Evolutionary conservation across 2,888 invertebrate species (phyloP), one percentile per base, ranked within the genome.

Genomic region (Boloria euphrosyne): DNA sequence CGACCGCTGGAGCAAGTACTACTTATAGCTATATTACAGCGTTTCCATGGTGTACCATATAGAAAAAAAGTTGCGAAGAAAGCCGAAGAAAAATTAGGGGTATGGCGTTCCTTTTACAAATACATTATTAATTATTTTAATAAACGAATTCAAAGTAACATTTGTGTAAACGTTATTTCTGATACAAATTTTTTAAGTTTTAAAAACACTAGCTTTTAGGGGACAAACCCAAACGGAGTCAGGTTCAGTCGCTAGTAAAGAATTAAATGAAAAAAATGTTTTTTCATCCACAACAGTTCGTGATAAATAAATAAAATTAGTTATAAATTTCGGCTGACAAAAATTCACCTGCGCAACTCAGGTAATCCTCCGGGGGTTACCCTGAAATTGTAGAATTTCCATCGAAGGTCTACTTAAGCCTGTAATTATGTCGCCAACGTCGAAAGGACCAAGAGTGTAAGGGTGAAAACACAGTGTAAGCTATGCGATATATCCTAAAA

Each of bases 381-480:
- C 71, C 67, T 65, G 59, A 74, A 74, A 63, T 66, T 60, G 70
- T 68, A 66, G 69, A 67, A 71, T 71, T 72, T 71, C 66, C 66
- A 71, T 67, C 66, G 62, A 64, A 69, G 67, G 67, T 69, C 70
- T 71, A 65, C 71, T 76, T 73, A 80, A 82, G 78, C 78, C 77
- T 78, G 81, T 84, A 84, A 86, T 85, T 83, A 84, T 82, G 81
- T 82, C 81, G 80, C 73, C 72, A 71, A 76, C 71, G 71, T 73
- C 68, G 73, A 62, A 66, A 67, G 68, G 73, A 65, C 73, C 60
- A 65, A 65, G 64, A 46, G 16, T 38, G 51, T 61, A 58, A 68
- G 67, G 53, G 47, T 59, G 69, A 71, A 66, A 68, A 72, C 66
- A 63, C 13, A 62, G 5, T 14, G 5, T 49, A 55, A 17, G 62